A percentile compares a stretch with the other conserved stretches of the same genome.
These are phyloP conservation scores for Cheilosia vulpina DNA, from an alignment of 2,888 invertebrate genomes.

Conservation along the genomic window DNA sequence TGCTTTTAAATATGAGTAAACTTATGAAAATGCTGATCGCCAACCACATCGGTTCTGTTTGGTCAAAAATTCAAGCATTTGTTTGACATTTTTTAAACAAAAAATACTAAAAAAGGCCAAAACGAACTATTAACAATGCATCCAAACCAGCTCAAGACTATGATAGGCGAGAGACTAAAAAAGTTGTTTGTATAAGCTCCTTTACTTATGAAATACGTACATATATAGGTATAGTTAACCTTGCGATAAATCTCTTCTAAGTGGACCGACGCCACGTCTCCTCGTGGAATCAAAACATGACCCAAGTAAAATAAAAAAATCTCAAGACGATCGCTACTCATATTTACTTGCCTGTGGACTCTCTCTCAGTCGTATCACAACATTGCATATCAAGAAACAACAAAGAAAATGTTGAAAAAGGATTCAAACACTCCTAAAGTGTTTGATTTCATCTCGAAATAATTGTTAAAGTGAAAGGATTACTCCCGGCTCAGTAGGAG, in stretches of 20 bases:
- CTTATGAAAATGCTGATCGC: too few species aligned
- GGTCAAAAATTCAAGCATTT: too few species aligned
- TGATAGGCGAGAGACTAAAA: too few species aligned
- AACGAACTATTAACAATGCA: too few species aligned
- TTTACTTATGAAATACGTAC: too few species aligned
- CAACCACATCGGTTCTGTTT: too few species aligned
- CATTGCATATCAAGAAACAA: constrained; percentile 41
- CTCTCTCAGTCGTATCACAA: constrained; percentile 60
- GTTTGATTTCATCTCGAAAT: constrained; percentile 72
- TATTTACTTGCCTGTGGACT: constrained; percentile 47
- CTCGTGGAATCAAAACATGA: constrained; percentile 6
- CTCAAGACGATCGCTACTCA: constrained; percentile 12
- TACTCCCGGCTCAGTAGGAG: constrained; percentile 47
- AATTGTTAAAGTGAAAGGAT: constrained; percentile 65
- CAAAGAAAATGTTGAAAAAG: constrained; percentile 9
- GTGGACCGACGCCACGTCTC: constrained; percentile 2
- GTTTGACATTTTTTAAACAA: too few species aligned
- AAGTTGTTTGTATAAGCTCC: too few species aligned
- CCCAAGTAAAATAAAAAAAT: neutral
- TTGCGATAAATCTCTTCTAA: neutral
- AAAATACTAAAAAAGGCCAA: too few species aligned
- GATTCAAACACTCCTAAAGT: constrained; percentile 61
- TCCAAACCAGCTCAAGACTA: too few species aligned
- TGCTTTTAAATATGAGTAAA: too few species aligned
- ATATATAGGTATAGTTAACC: neutral